Conservation (phyloP, 2,113 vertebrate species). For the Anhinga anhinga region DNA sequence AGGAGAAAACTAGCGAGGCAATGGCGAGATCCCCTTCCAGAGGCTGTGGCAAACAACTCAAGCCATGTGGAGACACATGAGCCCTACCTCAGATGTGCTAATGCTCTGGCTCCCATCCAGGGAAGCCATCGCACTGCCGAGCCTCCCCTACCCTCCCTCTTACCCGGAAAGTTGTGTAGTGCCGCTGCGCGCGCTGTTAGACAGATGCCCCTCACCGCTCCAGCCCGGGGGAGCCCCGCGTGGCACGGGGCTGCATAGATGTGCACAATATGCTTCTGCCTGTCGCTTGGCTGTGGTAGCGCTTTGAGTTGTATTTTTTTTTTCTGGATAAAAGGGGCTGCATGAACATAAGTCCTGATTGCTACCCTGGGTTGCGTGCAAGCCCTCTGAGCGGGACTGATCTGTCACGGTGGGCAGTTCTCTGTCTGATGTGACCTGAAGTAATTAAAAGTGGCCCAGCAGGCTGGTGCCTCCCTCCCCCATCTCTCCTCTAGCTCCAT, state of each 20-base stretch:
- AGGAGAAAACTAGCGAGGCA: background rate
- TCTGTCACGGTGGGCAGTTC: conserved; percentile 9
- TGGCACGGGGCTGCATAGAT: rapidly evolving
- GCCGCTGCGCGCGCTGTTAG: background rate
- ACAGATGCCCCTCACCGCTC: background rate
- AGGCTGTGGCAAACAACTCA: background rate
- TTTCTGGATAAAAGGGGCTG: conserved; percentile 5
- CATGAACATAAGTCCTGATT: background rate
- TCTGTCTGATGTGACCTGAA: background rate
- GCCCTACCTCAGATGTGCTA: conserved; percentile 8
- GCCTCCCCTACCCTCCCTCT: background rate
- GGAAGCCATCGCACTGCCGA: background rate
- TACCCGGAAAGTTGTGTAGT: background rate
- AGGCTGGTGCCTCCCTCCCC: background rate
- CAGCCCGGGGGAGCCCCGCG: background rate
- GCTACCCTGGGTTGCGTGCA: background rate
- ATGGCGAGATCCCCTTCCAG: background rate
- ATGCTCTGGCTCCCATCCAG: conserved; percentile 27
- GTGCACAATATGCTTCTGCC: background rate
- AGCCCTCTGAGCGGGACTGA: background rate
- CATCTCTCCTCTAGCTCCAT: background rate
- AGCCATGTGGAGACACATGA: background rate
- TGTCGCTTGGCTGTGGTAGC: background rate
- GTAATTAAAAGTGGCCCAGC: conserved; percentile 14
- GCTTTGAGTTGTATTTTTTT: background rate